Conservation (phyloP, 2,797 vertebrate species). For the Gambelia wislizenii region DNA sequence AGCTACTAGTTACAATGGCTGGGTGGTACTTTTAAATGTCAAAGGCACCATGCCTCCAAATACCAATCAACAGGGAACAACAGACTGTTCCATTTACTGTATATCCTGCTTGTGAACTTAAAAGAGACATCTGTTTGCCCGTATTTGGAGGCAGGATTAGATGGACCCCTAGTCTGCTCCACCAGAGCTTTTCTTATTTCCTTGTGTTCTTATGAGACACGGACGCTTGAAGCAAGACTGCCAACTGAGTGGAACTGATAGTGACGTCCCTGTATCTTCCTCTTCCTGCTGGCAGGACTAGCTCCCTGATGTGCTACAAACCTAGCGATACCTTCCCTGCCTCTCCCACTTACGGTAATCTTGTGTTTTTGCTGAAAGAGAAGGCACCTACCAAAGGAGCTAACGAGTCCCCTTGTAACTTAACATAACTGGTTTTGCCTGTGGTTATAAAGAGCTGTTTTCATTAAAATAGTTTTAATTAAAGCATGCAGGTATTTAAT, state of each 20-base stretch:
- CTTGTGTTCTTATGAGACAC: background rate
- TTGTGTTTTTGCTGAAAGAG: slow-evolving; percentile 1
- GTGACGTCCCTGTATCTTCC: no score
- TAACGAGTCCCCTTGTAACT: slow-evolving; percentile 27
- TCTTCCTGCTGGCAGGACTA: background rate
- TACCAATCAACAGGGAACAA: background rate
- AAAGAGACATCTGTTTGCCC: background rate
- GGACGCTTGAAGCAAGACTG: background rate
- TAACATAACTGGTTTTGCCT: slow-evolving; percentile 10
- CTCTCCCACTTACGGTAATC: background rate
- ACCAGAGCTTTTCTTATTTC: background rate
- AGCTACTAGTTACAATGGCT: background rate
- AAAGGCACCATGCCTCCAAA: background rate
- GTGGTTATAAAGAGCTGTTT: slow-evolving; percentile 24
- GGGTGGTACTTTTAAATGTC: background rate
- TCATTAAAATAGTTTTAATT: slow-evolving; percentile 57
- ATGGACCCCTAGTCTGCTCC: background rate
- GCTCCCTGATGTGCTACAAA: background rate
- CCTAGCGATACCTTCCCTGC: background rate
- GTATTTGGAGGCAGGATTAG: background rate
- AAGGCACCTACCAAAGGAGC: background rate
- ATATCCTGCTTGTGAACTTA: background rate
- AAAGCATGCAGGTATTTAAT: slow-evolving; percentile 59
- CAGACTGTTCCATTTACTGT: background rate
- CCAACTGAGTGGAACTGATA: background rate